A percentile compares a stretch with the other conserved stretches of the same genome.
These are phyloP conservation scores for Mixornis gularis DNA, from an alignment of 2,113 vertebrate species.

Conservation along the genomic window DNA sequence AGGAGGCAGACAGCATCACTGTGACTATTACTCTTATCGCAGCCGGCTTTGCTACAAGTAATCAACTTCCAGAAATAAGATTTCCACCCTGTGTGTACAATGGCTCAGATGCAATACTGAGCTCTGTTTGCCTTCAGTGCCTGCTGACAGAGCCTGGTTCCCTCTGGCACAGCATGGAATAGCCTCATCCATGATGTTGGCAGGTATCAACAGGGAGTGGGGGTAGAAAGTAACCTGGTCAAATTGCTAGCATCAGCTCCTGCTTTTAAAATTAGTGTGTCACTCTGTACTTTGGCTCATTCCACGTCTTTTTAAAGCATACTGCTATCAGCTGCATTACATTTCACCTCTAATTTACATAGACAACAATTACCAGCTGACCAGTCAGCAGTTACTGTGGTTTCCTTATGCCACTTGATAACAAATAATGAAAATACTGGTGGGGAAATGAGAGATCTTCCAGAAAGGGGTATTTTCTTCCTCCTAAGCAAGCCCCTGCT, in stretches of 20 bases:
- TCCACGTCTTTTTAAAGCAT: background rate
- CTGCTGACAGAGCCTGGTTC: background rate
- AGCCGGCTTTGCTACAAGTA: background rate
- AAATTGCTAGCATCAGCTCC: background rate
- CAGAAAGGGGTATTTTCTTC: background rate
- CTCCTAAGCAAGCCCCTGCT: background rate
- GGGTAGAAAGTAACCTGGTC: background rate
- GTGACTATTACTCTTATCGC: background rate
- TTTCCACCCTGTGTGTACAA: background rate
- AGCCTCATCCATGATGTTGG: background rate
- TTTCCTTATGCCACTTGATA: background rate
- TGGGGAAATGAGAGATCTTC: background rate
- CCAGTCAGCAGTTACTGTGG: background rate
- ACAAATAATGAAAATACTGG: background rate
- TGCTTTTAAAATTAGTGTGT: background rate
- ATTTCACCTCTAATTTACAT: background rate
- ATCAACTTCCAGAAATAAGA: background rate
- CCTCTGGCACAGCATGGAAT: background rate
- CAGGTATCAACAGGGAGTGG: rapidly evolving
- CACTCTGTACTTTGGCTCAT: background rate
- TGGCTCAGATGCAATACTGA: background rate
- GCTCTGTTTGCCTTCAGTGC: background rate
- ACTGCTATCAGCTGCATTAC: background rate
- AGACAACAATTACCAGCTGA: background rate
- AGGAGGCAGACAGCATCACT: constrained; percentile 3